These are phyloP conservation scores for Cerastis leucographa DNA, from an alignment of 2,888 invertebrate genomes.

Conservation along the genomic window DNA sequence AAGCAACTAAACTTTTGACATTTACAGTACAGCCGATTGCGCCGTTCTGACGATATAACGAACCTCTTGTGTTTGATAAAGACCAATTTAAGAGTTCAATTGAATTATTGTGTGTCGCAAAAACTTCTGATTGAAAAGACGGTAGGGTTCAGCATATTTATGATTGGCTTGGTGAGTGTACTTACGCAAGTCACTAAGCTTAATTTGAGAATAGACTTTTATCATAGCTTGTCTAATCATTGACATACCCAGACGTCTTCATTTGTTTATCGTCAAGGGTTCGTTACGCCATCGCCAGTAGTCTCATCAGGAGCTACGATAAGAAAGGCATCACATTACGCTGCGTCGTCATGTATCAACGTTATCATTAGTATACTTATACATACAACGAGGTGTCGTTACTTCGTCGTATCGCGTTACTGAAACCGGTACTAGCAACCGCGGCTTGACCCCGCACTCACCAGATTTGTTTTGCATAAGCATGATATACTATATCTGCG, in stretches of 20 bases:
- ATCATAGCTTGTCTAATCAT: neutral
- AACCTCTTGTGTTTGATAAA: constrained; percentile 52
- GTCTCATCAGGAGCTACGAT: constrained; percentile 63
- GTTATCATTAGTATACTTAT: constrained; percentile 58
- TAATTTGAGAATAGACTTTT: constrained; percentile 3
- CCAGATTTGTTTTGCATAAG: constrained; percentile 63
- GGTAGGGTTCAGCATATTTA: neutral
- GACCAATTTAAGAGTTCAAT: constrained; percentile 43
- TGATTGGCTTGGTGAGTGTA: constrained; percentile 2
- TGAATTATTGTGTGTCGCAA: constrained; percentile 38
- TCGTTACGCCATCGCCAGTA: constrained; percentile 52
- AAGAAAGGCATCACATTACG: constrained; percentile 64
- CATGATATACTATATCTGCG: constrained; percentile 47
- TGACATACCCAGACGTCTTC: constrained; percentile 13
- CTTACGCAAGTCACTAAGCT: constrained; percentile 5
- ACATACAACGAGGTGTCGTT: constrained; percentile 58
- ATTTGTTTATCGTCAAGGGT: constrained; percentile 46
- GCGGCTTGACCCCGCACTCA: constrained; percentile 63
- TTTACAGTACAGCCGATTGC: constrained; percentile 48
- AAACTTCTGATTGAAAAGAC: constrained; percentile 23
- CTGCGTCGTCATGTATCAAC: constrained; percentile 53
- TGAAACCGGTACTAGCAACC: constrained; percentile 71
- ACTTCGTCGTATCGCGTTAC: constrained; percentile 61
- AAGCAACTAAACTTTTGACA: constrained; percentile 61
- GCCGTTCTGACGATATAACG: constrained; percentile 40